Percentiles rank a stretch among this genome's conserved stretches.
Evolutionary conservation across 2,113 vertebrate species (phyloP).

Genomic region (Phycodurus eques): DNA sequence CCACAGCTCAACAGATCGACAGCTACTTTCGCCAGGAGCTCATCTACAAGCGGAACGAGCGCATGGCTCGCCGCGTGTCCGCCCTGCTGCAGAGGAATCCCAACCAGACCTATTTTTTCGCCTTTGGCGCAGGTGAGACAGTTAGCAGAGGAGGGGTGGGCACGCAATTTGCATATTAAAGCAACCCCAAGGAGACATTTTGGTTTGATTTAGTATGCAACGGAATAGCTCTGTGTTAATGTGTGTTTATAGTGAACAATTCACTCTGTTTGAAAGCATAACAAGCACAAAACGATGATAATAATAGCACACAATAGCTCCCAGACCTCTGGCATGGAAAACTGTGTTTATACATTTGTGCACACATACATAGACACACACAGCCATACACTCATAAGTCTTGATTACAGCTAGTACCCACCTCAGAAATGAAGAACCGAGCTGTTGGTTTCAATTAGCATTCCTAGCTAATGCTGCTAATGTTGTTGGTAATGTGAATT

Average conservation of each 20-base stretch:
- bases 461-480: slow-evolving; percentile 69
- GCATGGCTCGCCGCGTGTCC: slow-evolving; percentile 92
- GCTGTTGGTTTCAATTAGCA: slow-evolving; percentile 72
- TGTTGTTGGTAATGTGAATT: slow-evolving; percentile 50
- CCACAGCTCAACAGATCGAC: slow-evolving; percentile 93
- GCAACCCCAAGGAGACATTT: not conserved
- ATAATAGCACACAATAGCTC: slow-evolving; percentile 54
- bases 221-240: slow-evolving; percentile 37
- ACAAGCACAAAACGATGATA: slow-evolving; percentile 49
- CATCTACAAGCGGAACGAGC: slow-evolving; percentile 97
- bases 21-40: slow-evolving; percentile 98
- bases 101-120: slow-evolving; percentile 93
- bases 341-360: slow-evolving; percentile 16
- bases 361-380: slow-evolving; percentile 23
- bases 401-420: slow-evolving; percentile 45
- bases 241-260: slow-evolving; percentile 46
- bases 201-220: slow-evolving; percentile 38
- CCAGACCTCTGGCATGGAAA: slow-evolving; percentile 55
- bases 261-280: slow-evolving; percentile 53
- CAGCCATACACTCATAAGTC: slow-evolving; percentile 35
- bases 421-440: slow-evolving; percentile 57
- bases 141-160: not conserved
- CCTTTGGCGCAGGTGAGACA: slow-evolving; percentile 91
- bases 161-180: not conserved
- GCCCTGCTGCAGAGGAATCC: slow-evolving; percentile 83